A percentile compares a stretch with the other conserved stretches of the same genome.
Conservation (phyloP, 2,113 vertebrate genomes). For the Nymphicus hollandicus region DNA sequence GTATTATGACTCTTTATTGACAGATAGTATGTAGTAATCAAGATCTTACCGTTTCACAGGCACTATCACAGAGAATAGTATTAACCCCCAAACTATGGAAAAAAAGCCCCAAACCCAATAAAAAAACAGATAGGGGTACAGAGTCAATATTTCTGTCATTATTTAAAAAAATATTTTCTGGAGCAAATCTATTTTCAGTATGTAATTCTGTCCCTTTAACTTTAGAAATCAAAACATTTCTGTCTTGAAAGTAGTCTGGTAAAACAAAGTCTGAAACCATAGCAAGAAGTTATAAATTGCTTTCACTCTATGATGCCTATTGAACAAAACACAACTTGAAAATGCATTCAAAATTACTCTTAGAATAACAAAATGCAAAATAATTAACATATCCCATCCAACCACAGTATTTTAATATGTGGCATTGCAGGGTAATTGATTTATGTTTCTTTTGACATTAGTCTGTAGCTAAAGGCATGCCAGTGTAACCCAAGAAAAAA, state of each 20-base stretch:
- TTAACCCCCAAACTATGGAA: neutral
- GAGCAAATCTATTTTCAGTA: neutral
- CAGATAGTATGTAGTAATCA: neutral
- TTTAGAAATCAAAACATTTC: neutral
- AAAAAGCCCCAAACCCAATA: neutral
- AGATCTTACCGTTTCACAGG: neutral
- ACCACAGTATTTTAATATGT: neutral
- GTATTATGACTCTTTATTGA: neutral
- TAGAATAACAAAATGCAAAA: neutral
- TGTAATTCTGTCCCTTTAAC: neutral
- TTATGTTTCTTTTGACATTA: neutral
- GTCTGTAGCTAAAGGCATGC: neutral
- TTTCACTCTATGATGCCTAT: neutral
- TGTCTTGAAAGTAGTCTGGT: neutral
- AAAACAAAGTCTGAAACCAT: neutral
- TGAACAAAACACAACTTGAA: neutral
- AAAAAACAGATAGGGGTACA: accelerated
- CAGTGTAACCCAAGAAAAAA: neutral
- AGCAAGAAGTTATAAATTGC: neutral
- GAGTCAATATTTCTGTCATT: neutral
- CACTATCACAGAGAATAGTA: neutral
- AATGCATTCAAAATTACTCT: neutral
- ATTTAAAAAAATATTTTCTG: neutral
- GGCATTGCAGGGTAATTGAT: neutral
- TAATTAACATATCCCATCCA: neutral